Base-by-base conservation (phyloP, 2,797 vertebrate species). In the Linurgus olivaceus region DNA sequence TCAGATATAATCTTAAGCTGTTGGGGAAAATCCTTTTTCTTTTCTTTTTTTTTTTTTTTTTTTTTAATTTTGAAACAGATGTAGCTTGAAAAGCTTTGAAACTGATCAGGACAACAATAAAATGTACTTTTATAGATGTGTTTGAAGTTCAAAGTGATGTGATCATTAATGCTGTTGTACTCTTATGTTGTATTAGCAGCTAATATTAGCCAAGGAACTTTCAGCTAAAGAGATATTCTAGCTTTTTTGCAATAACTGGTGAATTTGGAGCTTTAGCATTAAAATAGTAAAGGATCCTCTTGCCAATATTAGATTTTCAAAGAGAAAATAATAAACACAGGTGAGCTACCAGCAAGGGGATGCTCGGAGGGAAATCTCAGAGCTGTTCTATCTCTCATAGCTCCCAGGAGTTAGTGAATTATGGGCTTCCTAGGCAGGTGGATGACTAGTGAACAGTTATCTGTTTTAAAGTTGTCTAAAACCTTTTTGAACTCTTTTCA, bases 1-100 rank as follows among this genome's bases (percentile, higher is more conserved):
- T 73, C n/a, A 73, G 18, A 62, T 88, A 63, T 35, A 63, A 74
- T 87, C 57, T 83, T 71, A 21, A 61, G 8, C 17, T 54, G 2
- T 47, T n/a, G 15, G 2, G 2, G 2, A 31, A 78, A 51, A 42
- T 4, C 1, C 1, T 28, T 16, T 25, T 11, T 15, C 8, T 44
- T 10, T 21, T 10, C 26, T 65, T 45, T 66, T 2, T 15, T 1
- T 33, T 16, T 25, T 16, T 25, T 11, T 15, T 10, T 10, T 29
- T 65, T 45, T 66, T 2, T 25, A 9, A 19, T 45, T 77, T 65
- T 77, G 17, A 20, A 45, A 17, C 5, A n/a, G 4, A 6, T 9
- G 2, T 50, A 48, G 10, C 19, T 93, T 79, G n/a, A 78, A 92
- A 86, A 88, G 11, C 37, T 71, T 90, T 88, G 38, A 76, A 90